These are phyloP conservation scores for Abramis brama DNA, from an alignment of 2,113 vertebrate species.

Conservation along the genomic window DNA sequence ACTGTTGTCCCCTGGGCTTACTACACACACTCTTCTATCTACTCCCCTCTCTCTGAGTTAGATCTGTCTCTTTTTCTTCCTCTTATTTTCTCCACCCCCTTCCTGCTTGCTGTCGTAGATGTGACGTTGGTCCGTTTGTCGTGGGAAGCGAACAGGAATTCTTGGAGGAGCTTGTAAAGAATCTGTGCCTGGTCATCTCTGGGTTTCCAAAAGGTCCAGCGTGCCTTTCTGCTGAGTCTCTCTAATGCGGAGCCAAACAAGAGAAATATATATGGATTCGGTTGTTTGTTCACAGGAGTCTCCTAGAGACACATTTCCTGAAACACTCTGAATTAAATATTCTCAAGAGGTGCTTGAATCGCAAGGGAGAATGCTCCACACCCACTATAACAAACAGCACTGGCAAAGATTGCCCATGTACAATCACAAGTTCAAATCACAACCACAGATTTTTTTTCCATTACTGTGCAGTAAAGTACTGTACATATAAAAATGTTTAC, in stretches of 20 bases:
- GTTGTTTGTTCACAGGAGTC: slow-evolving; percentile 47
- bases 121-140: slow-evolving; percentile 48
- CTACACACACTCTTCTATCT: background rate
- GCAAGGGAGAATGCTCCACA: slow-evolving; percentile 17
- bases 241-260: slow-evolving; percentile 52
- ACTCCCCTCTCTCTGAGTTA: background rate
- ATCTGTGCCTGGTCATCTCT: slow-evolving; percentile 44
- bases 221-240: slow-evolving; percentile 54
- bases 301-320: slow-evolving; percentile 58
- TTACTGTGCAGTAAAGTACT: background rate
- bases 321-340: slow-evolving; percentile 53
- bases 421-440: background rate
- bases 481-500: background rate
- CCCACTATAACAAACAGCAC: slow-evolving; percentile 27
- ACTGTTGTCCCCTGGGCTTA: slow-evolving; percentile 12
- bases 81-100: slow-evolving; percentile 37
- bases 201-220: slow-evolving; percentile 42
- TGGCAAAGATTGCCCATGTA: background rate
- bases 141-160: slow-evolving; percentile 52
- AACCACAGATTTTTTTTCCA: background rate
- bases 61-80: slow-evolving; percentile 8
- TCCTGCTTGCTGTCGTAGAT: slow-evolving; percentile 33
- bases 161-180: slow-evolving; percentile 50
- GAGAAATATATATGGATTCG: slow-evolving; percentile 46
- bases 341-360: slow-evolving; percentile 52